A percentile compares a stretch with the other conserved stretches of the same genome.
Evolutionary conservation across 1,140 invertebrate genomes (phyloP).

Genomic region (Drosophila kanapiae): DNA sequence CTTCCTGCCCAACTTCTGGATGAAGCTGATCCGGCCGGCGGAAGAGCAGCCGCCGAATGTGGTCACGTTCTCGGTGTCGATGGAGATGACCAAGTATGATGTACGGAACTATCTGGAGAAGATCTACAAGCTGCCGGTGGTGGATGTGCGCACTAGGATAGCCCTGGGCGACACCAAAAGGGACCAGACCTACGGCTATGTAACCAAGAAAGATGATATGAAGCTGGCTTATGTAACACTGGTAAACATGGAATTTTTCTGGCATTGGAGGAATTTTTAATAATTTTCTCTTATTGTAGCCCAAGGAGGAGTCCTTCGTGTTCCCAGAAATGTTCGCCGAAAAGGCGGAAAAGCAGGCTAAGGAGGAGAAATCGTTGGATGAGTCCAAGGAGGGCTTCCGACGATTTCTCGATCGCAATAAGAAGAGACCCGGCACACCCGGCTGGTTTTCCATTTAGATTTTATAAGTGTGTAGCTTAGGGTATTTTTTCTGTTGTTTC

Average conservation of each 20-base stretch:
- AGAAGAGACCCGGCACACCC: slow-evolving; percentile 87
- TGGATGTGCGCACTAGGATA: slow-evolving; percentile 91
- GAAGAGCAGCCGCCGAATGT: slow-evolving; percentile 90
- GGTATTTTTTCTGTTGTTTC: slow-evolving; percentile 41
- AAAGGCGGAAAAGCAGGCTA: slow-evolving; percentile 73
- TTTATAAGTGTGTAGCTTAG: slow-evolving; percentile 78
- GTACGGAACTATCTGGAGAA: slow-evolving; percentile 97
- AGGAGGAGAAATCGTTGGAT: slow-evolving; percentile 86
- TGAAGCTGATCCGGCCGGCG: slow-evolving; percentile 92
- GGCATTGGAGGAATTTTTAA: background rate
- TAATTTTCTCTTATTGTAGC: slow-evolving; percentile 78
- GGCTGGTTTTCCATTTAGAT: slow-evolving; percentile 88
- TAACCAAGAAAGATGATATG: slow-evolving; percentile 93
- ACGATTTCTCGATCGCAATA: slow-evolving; percentile 86
- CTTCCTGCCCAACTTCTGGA: slow-evolving; percentile 97
- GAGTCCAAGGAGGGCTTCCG: slow-evolving; percentile 86
- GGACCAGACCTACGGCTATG: slow-evolving; percentile 86
- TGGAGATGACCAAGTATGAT: slow-evolving; percentile 95
- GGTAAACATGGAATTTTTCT: slow-evolving; percentile 86
- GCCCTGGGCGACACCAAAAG: slow-evolving; percentile 87
- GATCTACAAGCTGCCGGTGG: slow-evolving; percentile 94
- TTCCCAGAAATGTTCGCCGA: slow-evolving; percentile 87
- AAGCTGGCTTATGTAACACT: slow-evolving; percentile 93
- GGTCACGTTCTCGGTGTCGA: slow-evolving; percentile 93
- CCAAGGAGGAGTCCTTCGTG: slow-evolving; percentile 86